Percentiles rank a stretch among this genome's conserved stretches.
phyloP scores from a whole-genome alignment of 2,113 vertebrate species.

The Haemorhous mexicanus region DNA sequence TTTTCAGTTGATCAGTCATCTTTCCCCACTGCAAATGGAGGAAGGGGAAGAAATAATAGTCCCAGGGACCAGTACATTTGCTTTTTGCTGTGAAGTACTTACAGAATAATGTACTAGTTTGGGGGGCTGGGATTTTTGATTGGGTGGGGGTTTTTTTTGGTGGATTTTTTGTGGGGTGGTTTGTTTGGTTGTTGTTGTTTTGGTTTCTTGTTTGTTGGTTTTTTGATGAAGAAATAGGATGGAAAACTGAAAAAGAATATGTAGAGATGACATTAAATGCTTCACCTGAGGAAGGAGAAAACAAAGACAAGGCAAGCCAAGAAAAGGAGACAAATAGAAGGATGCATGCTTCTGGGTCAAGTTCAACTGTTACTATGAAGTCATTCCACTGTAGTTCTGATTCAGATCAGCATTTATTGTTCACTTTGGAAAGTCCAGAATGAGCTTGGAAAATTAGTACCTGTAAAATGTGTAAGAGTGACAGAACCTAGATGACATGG shows the following conservation, averaged over 20 bases:
- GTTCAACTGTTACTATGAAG: neutral
- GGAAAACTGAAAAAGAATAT: neutral
- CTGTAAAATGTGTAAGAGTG: neutral
- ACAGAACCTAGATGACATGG: neutral
- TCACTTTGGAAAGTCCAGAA: neutral
- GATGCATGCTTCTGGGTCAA: neutral
- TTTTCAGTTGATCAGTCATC: neutral
- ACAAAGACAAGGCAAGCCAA: neutral
- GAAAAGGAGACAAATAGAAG: neutral
- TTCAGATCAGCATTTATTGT: neutral
- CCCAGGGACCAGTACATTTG: neutral
- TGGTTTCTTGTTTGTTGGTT: neutral
- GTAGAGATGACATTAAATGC: neutral
- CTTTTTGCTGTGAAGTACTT: neutral
- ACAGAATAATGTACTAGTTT: neutral
- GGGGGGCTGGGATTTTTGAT: neutral
- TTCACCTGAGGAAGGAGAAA: neutral
- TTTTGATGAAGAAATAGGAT: neutral
- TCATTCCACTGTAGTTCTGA: neutral
- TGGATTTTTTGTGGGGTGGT: rapidly evolving
- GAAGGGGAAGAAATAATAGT: neutral
- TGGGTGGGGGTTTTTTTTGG: neutral
- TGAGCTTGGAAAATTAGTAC: neutral
- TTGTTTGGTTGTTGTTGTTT: neutral
- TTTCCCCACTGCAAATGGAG: neutral